Evolutionary conservation across 1,140 invertebrate species (phyloP).

Genomic region (Apis laboriosa): DNA sequence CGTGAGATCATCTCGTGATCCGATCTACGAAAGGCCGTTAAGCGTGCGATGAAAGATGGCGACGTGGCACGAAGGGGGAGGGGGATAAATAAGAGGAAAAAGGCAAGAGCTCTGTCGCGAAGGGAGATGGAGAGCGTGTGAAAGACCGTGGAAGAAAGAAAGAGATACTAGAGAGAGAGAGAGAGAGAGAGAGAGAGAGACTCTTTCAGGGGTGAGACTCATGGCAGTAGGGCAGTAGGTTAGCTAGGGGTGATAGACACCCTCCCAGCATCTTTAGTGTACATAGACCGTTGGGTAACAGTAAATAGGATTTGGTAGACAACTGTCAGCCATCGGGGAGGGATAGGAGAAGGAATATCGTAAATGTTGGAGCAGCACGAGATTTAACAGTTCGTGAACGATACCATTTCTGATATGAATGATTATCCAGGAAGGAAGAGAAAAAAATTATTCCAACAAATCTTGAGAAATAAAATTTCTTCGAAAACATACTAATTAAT

Average conservation of each 20-base stretch:
- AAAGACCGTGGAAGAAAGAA: slow-evolving; percentile 34
- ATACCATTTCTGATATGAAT: slow-evolving; percentile 19
- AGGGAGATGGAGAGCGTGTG: slow-evolving; percentile 44
- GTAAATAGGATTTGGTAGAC: slow-evolving; percentile 75
- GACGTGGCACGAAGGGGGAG: slow-evolving; percentile 20
- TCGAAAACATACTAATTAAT: too few species aligned
- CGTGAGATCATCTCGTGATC: slow-evolving; percentile 55
- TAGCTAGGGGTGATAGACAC: slow-evolving; percentile 75
- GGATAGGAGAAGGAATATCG: slow-evolving; percentile 36
- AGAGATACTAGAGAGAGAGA: slow-evolving; percentile 10
- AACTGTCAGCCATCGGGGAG: slow-evolving; percentile 66
- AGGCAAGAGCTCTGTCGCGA: slow-evolving; percentile 28
- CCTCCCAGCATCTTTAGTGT: slow-evolving; percentile 68
- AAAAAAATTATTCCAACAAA: too few species aligned
- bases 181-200: slow-evolving; percentile 14
- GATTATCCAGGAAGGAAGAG: too few species aligned
- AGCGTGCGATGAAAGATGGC: slow-evolving; percentile 37
- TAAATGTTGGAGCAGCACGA: slow-evolving; percentile 64
- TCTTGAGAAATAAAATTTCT: too few species aligned
- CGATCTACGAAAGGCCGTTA: slow-evolving; percentile 58
- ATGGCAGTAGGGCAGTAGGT: slow-evolving; percentile 79
- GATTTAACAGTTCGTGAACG: slow-evolving; percentile 58
- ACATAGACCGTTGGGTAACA: slow-evolving; percentile 64
- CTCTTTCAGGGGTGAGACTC: slow-evolving; percentile 69
- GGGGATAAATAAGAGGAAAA: slow-evolving; percentile 33